Evolutionary conservation across 1,140 invertebrate genomes (phyloP).

Genomic region (Scylla paramamosain): DNA sequence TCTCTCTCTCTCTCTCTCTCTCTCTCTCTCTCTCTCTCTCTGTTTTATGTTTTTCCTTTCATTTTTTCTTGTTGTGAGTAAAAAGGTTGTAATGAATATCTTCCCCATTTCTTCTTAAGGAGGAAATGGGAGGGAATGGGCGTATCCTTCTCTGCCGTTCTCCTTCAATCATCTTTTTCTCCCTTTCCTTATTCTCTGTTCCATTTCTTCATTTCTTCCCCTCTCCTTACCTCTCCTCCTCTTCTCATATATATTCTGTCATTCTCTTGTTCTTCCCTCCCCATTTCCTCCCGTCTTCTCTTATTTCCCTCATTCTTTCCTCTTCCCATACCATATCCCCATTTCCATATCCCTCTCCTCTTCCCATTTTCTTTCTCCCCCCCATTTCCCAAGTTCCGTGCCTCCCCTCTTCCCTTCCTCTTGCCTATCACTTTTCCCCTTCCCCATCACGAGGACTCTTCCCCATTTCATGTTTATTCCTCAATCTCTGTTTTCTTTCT

Average conservation of each 20-base stretch:
- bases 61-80: too few relatives aligned
- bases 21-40: too few relatives aligned
- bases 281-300: not conserved
- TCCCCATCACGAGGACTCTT: too few relatives aligned
- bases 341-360: not conserved
- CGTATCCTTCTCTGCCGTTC: too few relatives aligned
- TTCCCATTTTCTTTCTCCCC: not conserved
- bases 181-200: too few relatives aligned
- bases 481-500: not conserved
- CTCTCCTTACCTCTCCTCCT: not conserved
- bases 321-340: not conserved
- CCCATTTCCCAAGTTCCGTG: not conserved
- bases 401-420: not conserved
- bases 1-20: too few relatives aligned
- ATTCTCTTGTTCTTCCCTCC: not conserved
- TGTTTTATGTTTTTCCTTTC: too few relatives aligned
- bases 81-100: too few relatives aligned
- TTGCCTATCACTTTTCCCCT: not conserved
- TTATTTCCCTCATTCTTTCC: not conserved
- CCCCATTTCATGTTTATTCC: too few relatives aligned
- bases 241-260: not conserved
- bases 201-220: not conserved
- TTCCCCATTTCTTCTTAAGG: too few relatives aligned
- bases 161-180: too few relatives aligned
- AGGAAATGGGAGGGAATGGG: too few relatives aligned